Base-by-base conservation (phyloP, 2,797 vertebrate genomes). In the Acanthis flammea region DNA sequence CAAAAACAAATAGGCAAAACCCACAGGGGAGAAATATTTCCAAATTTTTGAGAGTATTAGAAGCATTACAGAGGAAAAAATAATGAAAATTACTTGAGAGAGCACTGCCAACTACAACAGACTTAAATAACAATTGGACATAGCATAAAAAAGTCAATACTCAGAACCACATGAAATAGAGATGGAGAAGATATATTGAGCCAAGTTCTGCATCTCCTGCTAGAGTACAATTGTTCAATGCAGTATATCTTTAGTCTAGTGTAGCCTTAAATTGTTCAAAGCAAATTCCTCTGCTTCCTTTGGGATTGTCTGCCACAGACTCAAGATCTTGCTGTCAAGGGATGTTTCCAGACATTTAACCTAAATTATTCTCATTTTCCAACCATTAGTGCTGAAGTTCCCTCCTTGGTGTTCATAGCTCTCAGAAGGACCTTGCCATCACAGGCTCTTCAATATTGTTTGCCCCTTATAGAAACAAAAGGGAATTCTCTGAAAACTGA, bases 361-460 rank as follows among this genome's bases (percentile, higher is more conserved):
- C 81, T 96, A 93, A 91, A 91, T 95, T 89, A 94, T 81, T 42
- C 63, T 92, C 63, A 58, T 95, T 96, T 96, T 96, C 88, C 82
- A 94, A 0, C 67, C 63, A 48, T 75, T 88, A 48, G 39, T 88
- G 78, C 75, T 89, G 54, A 75, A 78, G 63, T 75, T 87, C 44
- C 66, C 70, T 96, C 71, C 42, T 50, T 93, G 73, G 31, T 81
- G 53, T 86, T 95, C 48, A 42, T 84, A 57, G 41, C 66, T 65
- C 74, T 92, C 75, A 91, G 70, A 94, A 95, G 70, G 62, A 79
- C 57, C 7, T 53, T 82, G 42, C 70, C 71, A 74, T 74, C 21
- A 3, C 54, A 70, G 54, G 71, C 31, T 27, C 58, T 90, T 74
- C 6, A 4, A 31, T 62, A 35, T 2, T 48, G 19, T 82, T 93